Percentiles rank a stretch among this genome's conserved stretches.
Evolutionary conservation across 1,140 invertebrate species (phyloP).

Genomic region (Goniozus legneri): DNA sequence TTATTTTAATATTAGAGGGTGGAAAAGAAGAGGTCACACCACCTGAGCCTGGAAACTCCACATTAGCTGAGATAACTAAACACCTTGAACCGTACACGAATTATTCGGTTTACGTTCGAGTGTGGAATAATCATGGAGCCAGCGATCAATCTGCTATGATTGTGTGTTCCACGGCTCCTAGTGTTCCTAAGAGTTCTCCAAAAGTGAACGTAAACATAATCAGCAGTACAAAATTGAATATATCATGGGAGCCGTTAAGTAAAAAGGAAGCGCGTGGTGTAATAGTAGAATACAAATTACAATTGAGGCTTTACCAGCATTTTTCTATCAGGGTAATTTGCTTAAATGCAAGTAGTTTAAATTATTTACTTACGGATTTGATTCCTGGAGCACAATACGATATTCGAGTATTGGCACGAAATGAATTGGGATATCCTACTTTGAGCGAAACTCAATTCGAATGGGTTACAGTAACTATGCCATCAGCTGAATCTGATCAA

Average conservation of each 20-base stretch:
- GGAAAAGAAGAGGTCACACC: constrained; percentile 56
- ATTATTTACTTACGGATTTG: constrained; percentile 58
- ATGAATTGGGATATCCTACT: constrained; percentile 52
- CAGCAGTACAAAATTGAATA: constrained; percentile 56
- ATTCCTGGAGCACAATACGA: constrained; percentile 58
- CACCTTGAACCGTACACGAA: constrained; percentile 63
- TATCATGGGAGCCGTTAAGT: constrained; percentile 61
- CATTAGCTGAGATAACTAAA: constrained; percentile 53
- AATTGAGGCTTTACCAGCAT: constrained; percentile 57
- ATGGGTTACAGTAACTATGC: constrained; percentile 57
- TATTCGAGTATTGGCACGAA: constrained; percentile 58
- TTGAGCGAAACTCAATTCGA: constrained; percentile 51
- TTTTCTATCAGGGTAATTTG: constrained; percentile 50
- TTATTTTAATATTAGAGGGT: constrained; percentile 41
- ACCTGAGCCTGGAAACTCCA: constrained; percentile 53
- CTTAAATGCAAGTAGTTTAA: constrained; percentile 43
- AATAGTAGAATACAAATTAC: constrained; percentile 61
- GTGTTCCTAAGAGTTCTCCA: constrained; percentile 59
- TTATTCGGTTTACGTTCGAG: constrained; percentile 65
- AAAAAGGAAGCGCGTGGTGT: constrained; percentile 58
- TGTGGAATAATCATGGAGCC: constrained; percentile 60
- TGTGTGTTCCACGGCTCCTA: constrained; percentile 59
- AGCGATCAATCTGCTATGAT: constrained; percentile 63
- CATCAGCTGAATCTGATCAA: constrained; percentile 31
- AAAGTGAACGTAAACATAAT: constrained; percentile 54